Evolutionary conservation across 2,888 invertebrate species (phyloP).

Genomic region (Ennomos fuscantarius): DNA sequence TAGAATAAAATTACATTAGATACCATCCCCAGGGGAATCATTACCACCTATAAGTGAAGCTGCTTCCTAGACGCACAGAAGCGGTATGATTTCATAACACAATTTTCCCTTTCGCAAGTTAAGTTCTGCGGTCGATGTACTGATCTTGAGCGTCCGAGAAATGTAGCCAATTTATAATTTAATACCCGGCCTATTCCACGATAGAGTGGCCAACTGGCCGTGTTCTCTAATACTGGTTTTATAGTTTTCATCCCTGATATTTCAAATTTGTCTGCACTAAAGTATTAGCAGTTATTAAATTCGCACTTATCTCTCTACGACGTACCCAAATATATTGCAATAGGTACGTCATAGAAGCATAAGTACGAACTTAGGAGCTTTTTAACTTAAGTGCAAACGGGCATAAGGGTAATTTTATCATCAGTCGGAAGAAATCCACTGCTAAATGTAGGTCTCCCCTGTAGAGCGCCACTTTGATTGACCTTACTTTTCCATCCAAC

Average conservation of each 20-base stretch:
- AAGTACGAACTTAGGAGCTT: no score
- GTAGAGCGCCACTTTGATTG: no score
- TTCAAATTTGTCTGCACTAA: no score
- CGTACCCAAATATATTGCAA: no score
- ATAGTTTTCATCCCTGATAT: background rate
- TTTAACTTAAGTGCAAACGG: no score
- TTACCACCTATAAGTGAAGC: constrained; percentile 57
- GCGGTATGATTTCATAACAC: constrained; percentile 74
- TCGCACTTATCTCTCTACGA: no score
- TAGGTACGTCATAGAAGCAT: no score
- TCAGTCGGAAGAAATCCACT: no score
- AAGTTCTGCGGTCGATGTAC: constrained; percentile 52
- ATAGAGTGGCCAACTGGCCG: background rate
- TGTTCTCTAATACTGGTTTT: background rate
- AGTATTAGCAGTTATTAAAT: no score
- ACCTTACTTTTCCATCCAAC: no score
- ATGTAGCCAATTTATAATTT: constrained; percentile 53
- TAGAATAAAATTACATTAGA: constrained; percentile 59
- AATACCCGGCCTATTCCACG: constrained; percentile 33
- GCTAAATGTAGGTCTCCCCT: no score
- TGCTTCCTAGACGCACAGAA: constrained; percentile 67
- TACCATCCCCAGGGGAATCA: constrained; percentile 64
- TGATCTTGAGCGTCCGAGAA: constrained; percentile 49
- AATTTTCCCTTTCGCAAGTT: constrained; percentile 76
- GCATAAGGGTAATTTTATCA: no score